Percentiles rank a stretch among this genome's conserved stretches.
Evolutionary conservation across 2,113 vertebrate species (phyloP).

Genomic region (Micromys minutus): DNA sequence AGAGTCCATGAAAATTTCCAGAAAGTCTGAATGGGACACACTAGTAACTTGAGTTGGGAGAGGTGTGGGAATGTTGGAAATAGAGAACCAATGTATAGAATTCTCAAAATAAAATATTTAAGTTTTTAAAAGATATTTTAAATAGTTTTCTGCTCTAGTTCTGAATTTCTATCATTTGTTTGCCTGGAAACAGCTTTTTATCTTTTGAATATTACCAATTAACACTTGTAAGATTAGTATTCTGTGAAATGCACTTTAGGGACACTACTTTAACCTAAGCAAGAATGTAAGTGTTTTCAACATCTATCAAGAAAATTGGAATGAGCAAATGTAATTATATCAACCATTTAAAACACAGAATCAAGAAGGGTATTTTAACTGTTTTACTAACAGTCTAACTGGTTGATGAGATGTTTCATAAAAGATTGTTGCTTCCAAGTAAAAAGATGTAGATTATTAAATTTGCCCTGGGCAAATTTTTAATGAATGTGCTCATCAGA

Average conservation of each 20-base stretch:
- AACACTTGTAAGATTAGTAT: constrained; percentile 68
- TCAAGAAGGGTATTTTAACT: constrained; percentile 62
- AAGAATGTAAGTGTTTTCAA: constrained; percentile 66
- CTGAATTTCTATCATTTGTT: constrained; percentile 64
- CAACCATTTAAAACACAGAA: constrained; percentile 54
- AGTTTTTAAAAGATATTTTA: background rate
- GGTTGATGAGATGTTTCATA: constrained; percentile 61
- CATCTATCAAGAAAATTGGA: constrained; percentile 67
- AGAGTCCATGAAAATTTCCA: background rate
- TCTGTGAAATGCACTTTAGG: constrained; percentile 62
- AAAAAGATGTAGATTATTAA: constrained; percentile 64
- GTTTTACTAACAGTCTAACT: constrained; percentile 65
- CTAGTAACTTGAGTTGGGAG: background rate
- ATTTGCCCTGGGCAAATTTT: constrained; percentile 68
- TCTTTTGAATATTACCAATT: constrained; percentile 53
- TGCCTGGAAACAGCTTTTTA: constrained; percentile 41
- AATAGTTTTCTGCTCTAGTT: constrained; percentile 1
- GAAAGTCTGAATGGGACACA: background rate
- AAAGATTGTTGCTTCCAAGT: constrained; percentile 66
- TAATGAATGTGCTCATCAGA: constrained; percentile 69
- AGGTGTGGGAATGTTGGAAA: background rate
- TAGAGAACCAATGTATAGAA: background rate
- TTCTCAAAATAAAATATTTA: background rate
- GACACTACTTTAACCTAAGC: constrained; percentile 58
- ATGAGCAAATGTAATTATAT: constrained; percentile 68